A percentile compares a stretch with the other conserved stretches of the same genome.
Evolutionary conservation across 2,113 vertebrate genomes (phyloP).

Genomic region (Charina bottae): DNA sequence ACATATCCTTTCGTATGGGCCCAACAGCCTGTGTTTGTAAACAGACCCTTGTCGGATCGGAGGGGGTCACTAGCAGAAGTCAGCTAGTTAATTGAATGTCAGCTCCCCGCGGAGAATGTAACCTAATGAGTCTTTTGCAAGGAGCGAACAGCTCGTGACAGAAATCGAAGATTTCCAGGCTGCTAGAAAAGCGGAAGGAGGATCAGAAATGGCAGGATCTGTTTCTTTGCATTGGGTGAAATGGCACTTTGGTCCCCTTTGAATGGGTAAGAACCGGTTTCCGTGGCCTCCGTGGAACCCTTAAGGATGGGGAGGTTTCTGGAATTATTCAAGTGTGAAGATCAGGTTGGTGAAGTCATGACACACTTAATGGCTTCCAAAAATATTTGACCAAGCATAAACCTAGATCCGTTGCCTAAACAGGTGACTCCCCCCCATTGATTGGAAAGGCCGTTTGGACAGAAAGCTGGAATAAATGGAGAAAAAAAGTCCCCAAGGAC

Average conservation of each 20-base stretch:
- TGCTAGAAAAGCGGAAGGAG: slow-evolving; percentile 1
- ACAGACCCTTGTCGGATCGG: slow-evolving; percentile 76
- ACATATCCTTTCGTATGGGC: slow-evolving; percentile 64
- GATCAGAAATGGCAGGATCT: neutral
- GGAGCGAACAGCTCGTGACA: slow-evolving; percentile 41
- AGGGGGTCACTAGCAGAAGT: slow-evolving; percentile 72
- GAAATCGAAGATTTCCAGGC: slow-evolving; percentile 40
- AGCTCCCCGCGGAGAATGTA: slow-evolving; percentile 68
- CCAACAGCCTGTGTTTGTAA: slow-evolving; percentile 83
- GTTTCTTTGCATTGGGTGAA: neutral
- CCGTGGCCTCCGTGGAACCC: neutral
- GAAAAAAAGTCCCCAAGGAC: neutral
- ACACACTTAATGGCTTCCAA: neutral
- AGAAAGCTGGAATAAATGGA: neutral
- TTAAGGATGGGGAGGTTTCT: neutral
- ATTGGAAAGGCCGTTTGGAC: neutral
- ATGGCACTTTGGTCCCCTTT: slow-evolving; percentile 51
- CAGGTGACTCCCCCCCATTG: neutral
- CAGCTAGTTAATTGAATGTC: slow-evolving; percentile 82
- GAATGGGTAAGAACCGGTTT: slow-evolving; percentile 44
- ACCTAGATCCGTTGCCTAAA: too few relatives aligned
- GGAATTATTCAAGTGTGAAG: neutral
- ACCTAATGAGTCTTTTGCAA: slow-evolving; percentile 75
- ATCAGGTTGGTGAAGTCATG: neutral
- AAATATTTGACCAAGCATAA: neutral